Evolutionary conservation across 2,888 invertebrate species (phyloP).

Genomic region (Yponomeuta plumbellus): DNA sequence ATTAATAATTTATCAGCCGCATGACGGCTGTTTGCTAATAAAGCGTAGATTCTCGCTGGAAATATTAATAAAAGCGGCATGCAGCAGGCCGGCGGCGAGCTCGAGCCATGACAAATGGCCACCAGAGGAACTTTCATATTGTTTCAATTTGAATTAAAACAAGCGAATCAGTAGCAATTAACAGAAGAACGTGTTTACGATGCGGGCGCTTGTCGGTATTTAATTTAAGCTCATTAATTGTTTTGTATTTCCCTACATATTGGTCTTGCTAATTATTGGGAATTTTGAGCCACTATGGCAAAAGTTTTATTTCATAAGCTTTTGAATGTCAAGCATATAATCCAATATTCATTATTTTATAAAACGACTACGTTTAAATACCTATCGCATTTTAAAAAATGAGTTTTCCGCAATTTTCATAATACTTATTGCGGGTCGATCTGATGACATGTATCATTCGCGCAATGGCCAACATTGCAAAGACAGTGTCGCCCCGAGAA

Average conservation of each 20-base stretch:
- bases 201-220: neutral
- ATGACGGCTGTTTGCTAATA: constrained; percentile 76
- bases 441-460: constrained; percentile 71
- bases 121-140: constrained; percentile 60
- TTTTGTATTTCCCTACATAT: neutral
- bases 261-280: neutral
- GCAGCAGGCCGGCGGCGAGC: constrained; percentile 50
- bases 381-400: neutral
- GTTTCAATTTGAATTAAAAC: constrained; percentile 57
- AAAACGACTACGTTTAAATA: neutral
- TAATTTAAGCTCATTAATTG: neutral
- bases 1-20: constrained; percentile 76
- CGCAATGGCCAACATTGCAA: constrained; percentile 63
- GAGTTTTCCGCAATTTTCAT: constrained; percentile 18
- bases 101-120: constrained; percentile 67
- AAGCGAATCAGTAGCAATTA: constrained; percentile 16
- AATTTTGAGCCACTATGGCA: neutral
- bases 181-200: constrained; percentile 8
- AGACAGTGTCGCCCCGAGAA: constrained; percentile 59
- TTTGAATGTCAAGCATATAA: too few relatives aligned
- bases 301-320: too few relatives aligned
- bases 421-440: constrained; percentile 41
- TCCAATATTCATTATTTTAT: neutral
- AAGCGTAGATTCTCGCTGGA: constrained; percentile 71
- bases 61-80: constrained; percentile 75